Conservation (phyloP, 1,140 invertebrate genomes). For the Vanessa atalanta region DNA sequence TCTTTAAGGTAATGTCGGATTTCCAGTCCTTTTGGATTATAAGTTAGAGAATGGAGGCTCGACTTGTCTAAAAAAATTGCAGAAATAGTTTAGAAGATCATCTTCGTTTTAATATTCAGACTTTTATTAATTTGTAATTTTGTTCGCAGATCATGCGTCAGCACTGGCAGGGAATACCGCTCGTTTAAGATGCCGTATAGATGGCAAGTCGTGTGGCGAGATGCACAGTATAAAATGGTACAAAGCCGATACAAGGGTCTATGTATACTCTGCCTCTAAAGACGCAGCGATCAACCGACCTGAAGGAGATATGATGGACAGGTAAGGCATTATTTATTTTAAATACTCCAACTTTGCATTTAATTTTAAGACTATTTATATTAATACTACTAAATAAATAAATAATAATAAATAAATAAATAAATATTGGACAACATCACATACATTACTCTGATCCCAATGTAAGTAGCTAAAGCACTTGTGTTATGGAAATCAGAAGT, state of each 20-base stretch:
- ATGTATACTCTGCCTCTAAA: constrained; percentile 90
- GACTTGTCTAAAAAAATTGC: no score
- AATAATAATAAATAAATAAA: no score
- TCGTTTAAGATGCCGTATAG: constrained; percentile 87
- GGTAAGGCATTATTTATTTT: constrained; percentile 80
- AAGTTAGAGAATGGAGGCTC: no score
- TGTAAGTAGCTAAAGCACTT: no score
- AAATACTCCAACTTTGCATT: not conserved
- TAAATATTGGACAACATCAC: no score
- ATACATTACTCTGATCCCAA: no score
- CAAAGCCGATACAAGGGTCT: constrained; percentile 89
- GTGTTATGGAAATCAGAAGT: no score
- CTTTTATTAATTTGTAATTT: constrained; percentile 20
- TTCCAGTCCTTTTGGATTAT: no score
- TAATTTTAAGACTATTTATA: not conserved
- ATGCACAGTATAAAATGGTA: constrained; percentile 96
- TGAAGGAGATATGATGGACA: constrained; percentile 87
- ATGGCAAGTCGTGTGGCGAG: constrained; percentile 88
- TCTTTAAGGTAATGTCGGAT: no score
- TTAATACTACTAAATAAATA: no score
- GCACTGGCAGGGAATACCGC: constrained; percentile 84
- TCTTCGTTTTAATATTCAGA: not conserved
- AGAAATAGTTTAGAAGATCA: no score
- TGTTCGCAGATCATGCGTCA: constrained; percentile 70
- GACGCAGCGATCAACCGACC: constrained; percentile 86